A percentile compares a stretch with the other conserved stretches of the same genome.
Evolutionary conservation across 2,797 vertebrate genomes (phyloP).

Genomic region (Salmo trutta): DNA sequence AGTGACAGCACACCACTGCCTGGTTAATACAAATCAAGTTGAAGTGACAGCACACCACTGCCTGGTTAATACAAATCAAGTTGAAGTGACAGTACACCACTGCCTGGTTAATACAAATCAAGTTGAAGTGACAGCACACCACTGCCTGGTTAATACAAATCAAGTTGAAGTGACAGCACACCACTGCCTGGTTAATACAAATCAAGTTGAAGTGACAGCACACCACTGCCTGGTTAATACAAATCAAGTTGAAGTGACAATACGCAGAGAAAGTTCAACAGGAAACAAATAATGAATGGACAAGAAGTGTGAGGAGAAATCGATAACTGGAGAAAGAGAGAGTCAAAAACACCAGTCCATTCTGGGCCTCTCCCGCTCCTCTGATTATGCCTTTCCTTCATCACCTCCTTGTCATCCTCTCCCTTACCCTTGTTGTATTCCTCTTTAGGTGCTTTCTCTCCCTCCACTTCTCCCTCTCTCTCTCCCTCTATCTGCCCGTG

Average conservation of each 20-base stretch:
- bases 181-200: too few relatives aligned
- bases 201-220: too few relatives aligned
- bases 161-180: background rate
- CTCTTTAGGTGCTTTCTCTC: constrained; percentile 75
- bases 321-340: constrained; percentile 28
- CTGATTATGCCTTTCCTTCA: constrained; percentile 50
- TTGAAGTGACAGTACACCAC: background rate
- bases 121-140: background rate
- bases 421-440: constrained; percentile 80
- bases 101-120: too few relatives aligned
- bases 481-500: constrained; percentile 60
- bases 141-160: too few relatives aligned
- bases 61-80: too few relatives aligned
- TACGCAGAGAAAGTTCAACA: constrained; percentile 20
- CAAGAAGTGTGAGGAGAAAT: constrained; percentile 38
- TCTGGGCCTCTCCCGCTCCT: constrained; percentile 67
- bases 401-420: constrained; percentile 28
- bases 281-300: constrained; percentile 20
- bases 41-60: background rate
- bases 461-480: constrained; percentile 67
- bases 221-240: constrained; percentile 5
- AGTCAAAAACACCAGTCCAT: constrained; percentile 34
- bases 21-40: too few relatives aligned
- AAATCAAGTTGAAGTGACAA: constrained; percentile 11
- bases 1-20: background rate